Percentiles rank a stretch among this genome's conserved stretches.
These are phyloP conservation scores for Ephydatia muelleri DNA, from an alignment of 37 sponge, comb jelly and placozoan species.

Conservation along the genomic window DNA sequence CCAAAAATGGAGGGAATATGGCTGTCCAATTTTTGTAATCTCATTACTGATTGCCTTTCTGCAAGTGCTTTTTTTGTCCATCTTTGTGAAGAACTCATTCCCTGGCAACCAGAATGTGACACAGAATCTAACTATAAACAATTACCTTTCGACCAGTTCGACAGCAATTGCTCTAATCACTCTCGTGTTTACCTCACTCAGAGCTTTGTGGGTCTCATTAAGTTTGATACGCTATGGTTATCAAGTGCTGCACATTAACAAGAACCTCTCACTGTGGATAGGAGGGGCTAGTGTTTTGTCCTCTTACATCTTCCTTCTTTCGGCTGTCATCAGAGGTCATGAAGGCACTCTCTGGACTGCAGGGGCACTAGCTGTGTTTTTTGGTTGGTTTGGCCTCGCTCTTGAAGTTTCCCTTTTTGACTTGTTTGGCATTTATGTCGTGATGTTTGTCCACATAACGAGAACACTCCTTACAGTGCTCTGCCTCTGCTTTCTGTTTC, in stretches of 20 bases:
- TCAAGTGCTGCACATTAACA: conserved; percentile 31
- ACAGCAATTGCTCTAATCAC: conserved; percentile 7
- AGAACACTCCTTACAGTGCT: conserved; percentile 61
- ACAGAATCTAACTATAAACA: background rate
- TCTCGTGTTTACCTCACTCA: conserved; percentile 6
- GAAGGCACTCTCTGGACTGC: conserved; percentile 48
- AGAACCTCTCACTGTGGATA: conserved; percentile 26
- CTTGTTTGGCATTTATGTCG: conserved; percentile 82
- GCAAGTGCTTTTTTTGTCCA: conserved; percentile 52
- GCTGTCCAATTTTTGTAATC: conserved; percentile 29
- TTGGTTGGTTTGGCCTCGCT: conserved; percentile 77
- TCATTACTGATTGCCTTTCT: conserved; percentile 27
- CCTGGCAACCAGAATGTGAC: background rate
- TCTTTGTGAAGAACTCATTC: conserved; percentile 35
- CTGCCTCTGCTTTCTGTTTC: conserved; percentile 42
- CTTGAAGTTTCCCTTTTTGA: conserved; percentile 71
- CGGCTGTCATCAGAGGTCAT: conserved; percentile 5
- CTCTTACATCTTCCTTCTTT: conserved; percentile 52
- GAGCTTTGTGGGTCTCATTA: conserved; percentile 23
- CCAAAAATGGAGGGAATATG: conserved; percentile 81
- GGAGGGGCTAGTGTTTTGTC: conserved; percentile 43
- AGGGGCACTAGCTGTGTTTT: conserved; percentile 82
- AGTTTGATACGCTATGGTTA: background rate
- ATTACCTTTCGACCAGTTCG: background rate
- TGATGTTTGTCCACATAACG: conserved; percentile 83